Base-by-base conservation (phyloP, 2,113 vertebrate genomes). In the Dascyllus trimaculatus region DNA sequence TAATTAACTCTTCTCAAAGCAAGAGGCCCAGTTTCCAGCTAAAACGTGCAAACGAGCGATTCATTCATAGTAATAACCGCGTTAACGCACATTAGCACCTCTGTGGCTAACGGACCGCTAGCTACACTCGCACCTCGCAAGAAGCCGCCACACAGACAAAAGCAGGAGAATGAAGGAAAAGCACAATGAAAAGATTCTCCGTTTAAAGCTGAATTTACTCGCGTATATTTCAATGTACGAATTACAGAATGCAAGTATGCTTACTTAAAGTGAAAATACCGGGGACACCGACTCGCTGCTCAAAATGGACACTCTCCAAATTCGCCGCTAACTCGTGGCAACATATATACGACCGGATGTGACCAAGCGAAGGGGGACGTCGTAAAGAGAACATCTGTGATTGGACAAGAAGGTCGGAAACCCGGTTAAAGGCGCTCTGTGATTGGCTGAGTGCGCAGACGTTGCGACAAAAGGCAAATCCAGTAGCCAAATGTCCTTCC, bases 241-340 rank as follows among this genome's bases (percentile, higher is more conserved):
- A 11, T 1, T 11, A 57, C 24, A 53, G 43, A 0, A 38, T 59
- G 4, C 69, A 38, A 4, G 0, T 2, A 19, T n/a, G 5, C 91
- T 92, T 92, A 93, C 92, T 88, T 85, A 71, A 15, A 65, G 10
- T 17, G 46, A 71, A 80, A 83, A 80, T 66, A 78, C 52, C 45
- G 53, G 68, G 88, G 85, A 85, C 83, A 76, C 86, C 80, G 90
- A 85, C 26, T 58, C 56, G 74, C 76, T 85, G 61, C 68, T 91
- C 92, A 91, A 93, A 91, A 93, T 92, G 91, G 92, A 93, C 87
- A 84, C 91, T 85, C 89, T 92, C 92, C 91, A 81, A 92, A 92
- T 91, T 88, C 92, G 78, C 92, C 90, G 92, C 91, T 92, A 91
- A 92, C 92, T 91, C 92, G 92, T 93, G 92, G 92, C 91, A 88